These are phyloP conservation scores for Orchesellides sinensis DNA, from an alignment of 2,888 invertebrate genomes.

Conservation along the genomic window DNA sequence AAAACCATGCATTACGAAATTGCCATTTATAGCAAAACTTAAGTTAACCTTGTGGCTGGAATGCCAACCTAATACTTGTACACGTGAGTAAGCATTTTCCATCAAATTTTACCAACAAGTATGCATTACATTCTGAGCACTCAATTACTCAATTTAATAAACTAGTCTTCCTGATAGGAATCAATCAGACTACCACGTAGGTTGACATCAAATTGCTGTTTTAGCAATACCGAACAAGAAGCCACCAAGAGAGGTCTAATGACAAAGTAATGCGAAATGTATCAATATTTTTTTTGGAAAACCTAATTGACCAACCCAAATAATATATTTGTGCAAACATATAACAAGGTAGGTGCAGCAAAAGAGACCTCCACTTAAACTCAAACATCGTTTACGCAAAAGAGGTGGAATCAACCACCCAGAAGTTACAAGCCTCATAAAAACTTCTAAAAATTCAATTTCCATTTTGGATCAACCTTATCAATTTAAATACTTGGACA, in stretches of 20 bases:
- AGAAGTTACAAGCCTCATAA: conserved; percentile 61
- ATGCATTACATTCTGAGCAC: conserved; percentile 27
- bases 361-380: conserved; percentile 6
- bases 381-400: neutral
- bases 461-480: conserved; percentile 58
- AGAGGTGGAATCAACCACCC: conserved; percentile 62
- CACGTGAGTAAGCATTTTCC: conserved; percentile 6
- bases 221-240: neutral
- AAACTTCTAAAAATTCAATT: conserved; percentile 63
- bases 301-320: conserved; percentile 20
- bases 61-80: too few species aligned
- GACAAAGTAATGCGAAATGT: neutral
- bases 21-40: neutral
- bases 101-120: conserved; percentile 14
- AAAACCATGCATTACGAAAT: too few species aligned
- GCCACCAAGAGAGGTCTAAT: neutral
- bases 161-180: conserved; percentile 19
- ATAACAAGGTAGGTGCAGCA: neutral
- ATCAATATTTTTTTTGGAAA: neutral
- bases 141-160: conserved; percentile 28
- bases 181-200: neutral
- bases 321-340: conserved; percentile 10
- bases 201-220: too few species aligned
- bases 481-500: conserved; percentile 40
- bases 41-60: neutral